These are phyloP conservation scores for Plebejus melissa DNA, from an alignment of 2,888 invertebrate species.

Conservation along the genomic window DNA sequence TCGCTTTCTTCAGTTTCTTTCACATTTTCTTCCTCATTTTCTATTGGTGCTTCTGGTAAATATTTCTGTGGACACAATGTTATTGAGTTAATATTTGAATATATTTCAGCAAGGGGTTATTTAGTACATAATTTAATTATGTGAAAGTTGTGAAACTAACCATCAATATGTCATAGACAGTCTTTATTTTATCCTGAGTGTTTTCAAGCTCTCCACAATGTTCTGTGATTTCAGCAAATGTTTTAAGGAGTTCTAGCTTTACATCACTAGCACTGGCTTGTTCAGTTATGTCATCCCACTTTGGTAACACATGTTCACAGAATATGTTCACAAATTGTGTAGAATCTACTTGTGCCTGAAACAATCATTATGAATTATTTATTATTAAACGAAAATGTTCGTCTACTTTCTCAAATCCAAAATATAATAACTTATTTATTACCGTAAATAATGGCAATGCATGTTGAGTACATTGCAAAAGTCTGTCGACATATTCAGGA, in stretches of 20 bases:
- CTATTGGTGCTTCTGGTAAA: constrained; percentile 91
- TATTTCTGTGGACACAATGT: constrained; percentile 81
- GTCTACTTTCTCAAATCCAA: too few species aligned
- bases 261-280: constrained; percentile 80
- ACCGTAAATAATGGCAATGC: constrained; percentile 94
- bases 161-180: constrained; percentile 87
- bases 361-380: too few species aligned
- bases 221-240: constrained; percentile 91
- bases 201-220: constrained; percentile 88
- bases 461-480: constrained; percentile 91
- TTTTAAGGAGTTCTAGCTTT: constrained; percentile 88
- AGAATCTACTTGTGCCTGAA: constrained; percentile 90
- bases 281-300: constrained; percentile 83
- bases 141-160: constrained; percentile 59
- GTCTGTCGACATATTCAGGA: constrained; percentile 86
- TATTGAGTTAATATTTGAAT: too few species aligned
- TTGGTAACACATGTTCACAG: constrained; percentile 89
- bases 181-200: constrained; percentile 84
- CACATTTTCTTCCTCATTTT: constrained; percentile 59
- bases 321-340: constrained; percentile 90
- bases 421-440: constrained; percentile 72
- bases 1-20: constrained; percentile 47
- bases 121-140: too few species aligned
- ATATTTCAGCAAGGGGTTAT: too few species aligned
- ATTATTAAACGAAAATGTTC: too few species aligned